phyloP scores from a whole-genome alignment of 37 sponge, comb jelly and placozoan species.

The Spongia lamella region DNA sequence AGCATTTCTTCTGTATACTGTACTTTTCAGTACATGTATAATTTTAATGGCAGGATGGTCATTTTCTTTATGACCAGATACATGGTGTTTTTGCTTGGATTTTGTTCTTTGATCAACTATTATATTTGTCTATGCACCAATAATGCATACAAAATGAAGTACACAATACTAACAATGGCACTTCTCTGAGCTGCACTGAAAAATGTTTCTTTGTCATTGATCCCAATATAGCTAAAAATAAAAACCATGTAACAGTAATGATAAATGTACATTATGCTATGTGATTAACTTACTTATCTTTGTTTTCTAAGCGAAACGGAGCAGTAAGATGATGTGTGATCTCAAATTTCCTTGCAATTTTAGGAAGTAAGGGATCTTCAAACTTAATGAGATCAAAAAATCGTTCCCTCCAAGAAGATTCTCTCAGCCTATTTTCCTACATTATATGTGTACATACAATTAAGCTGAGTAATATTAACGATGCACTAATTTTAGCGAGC shows the following conservation, averaged over 20 bases:
- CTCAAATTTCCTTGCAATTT: slow-evolving; percentile 61
- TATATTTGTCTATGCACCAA: too few species aligned
- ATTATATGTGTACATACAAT: too few species aligned
- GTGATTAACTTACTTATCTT: slow-evolving; percentile 48
- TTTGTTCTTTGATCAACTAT: too few species aligned
- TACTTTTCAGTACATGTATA: too few species aligned
- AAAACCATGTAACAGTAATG: not conserved
- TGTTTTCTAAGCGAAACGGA: slow-evolving; percentile 56
- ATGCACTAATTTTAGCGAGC: too few species aligned
- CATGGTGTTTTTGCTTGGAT: too few species aligned
- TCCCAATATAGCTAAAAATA: slow-evolving; percentile 36
- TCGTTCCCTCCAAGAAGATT: slow-evolving; percentile 15
- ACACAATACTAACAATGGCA: slow-evolving; percentile 53
- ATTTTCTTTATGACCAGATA: too few species aligned
- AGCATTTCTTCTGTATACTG: too few species aligned
- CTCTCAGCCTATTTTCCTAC: slow-evolving; percentile 47
- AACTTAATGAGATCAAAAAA: slow-evolving; percentile 53
- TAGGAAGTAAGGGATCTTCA: slow-evolving; percentile 64
- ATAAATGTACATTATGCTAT: not conserved
- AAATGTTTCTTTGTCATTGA: slow-evolving; percentile 73
- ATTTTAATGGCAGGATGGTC: too few species aligned
- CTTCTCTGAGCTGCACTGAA: slow-evolving; percentile 79
- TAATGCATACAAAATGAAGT: too few species aligned
- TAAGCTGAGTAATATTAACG: too few species aligned
- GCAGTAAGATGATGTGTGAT: slow-evolving; percentile 72